A percentile compares a stretch with the other conserved stretches of the same genome.
phyloP scores from a whole-genome alignment of 2,888 invertebrate species.

The Apamea epomidion region DNA sequence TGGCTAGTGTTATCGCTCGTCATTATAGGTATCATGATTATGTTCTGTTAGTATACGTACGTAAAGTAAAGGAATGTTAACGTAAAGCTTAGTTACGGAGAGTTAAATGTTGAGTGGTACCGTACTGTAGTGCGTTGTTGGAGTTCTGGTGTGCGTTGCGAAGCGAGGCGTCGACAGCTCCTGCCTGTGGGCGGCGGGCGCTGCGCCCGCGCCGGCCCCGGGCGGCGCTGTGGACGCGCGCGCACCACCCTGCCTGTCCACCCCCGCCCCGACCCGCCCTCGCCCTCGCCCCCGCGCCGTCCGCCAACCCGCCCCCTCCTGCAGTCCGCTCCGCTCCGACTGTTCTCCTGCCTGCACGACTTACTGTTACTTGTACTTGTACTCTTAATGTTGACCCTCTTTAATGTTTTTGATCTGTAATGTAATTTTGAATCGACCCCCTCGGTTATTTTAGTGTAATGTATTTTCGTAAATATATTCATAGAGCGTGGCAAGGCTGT shows the following conservation, averaged over 20 bases:
- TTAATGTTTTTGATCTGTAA: slow-evolving; percentile 88
- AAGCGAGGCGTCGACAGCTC: slow-evolving; percentile 83
- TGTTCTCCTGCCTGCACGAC: slow-evolving; percentile 87
- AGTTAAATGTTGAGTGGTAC: slow-evolving; percentile 90
- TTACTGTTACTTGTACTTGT: slow-evolving; percentile 86
- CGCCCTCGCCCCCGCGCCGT: slow-evolving; percentile 69
- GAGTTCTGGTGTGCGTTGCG: slow-evolving; percentile 84
- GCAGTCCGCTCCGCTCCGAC: slow-evolving; percentile 76
- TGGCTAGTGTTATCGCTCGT: slow-evolving; percentile 90
- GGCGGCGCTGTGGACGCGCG: slow-evolving; percentile 79
- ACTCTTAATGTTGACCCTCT: slow-evolving; percentile 88
- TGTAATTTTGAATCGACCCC: slow-evolving; percentile 88
- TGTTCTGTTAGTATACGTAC: slow-evolving; percentile 89
- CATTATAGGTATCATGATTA: slow-evolving; percentile 89
- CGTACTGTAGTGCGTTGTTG: slow-evolving; percentile 89
- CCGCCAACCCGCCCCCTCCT: slow-evolving; percentile 74
- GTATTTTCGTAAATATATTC: slow-evolving; percentile 87
- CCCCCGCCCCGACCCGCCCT: slow-evolving; percentile 49
- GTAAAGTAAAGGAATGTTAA: slow-evolving; percentile 87
- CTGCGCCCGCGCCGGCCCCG: slow-evolving; percentile 62
- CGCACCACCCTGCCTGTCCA: slow-evolving; percentile 68
- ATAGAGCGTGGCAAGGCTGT: slow-evolving; percentile 94
- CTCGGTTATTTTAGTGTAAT: slow-evolving; percentile 90
- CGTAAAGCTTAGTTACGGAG: slow-evolving; percentile 89
- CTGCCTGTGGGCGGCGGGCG: slow-evolving; percentile 73